Conservation (phyloP, 1,140 invertebrate species). For the Solenopsis fugax region DNA sequence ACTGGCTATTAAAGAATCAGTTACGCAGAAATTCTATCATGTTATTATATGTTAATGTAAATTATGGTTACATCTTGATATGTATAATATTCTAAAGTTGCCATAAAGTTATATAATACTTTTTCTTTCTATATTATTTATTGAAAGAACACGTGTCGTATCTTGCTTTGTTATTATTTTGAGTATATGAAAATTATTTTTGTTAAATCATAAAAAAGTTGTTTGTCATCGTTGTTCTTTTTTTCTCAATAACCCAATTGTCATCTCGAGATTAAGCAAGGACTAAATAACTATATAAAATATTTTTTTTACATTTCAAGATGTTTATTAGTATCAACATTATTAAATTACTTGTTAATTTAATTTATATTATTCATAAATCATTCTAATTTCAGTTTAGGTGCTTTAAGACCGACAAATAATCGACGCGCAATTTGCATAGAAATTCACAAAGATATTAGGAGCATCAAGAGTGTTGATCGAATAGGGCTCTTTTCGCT, state of each 20-base stretch:
- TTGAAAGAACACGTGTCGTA: background rate
- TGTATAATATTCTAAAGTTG: slow-evolving; percentile 66
- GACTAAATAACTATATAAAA: background rate
- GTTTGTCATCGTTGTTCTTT: background rate
- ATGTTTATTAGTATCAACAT: too few relatives aligned
- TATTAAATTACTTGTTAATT: too few relatives aligned
- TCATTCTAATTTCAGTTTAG: too few relatives aligned
- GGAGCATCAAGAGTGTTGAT: too few relatives aligned
- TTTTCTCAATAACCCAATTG: background rate
- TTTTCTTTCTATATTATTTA: slow-evolving; percentile 38
- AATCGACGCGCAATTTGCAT: too few relatives aligned
- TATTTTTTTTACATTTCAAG: background rate
- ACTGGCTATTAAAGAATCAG: background rate
- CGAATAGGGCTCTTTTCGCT: too few relatives aligned
- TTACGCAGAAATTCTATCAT: slow-evolving; percentile 31
- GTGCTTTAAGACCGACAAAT: too few relatives aligned
- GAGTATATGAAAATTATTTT: background rate
- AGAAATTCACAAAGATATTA: too few relatives aligned
- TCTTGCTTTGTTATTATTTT: slow-evolving; percentile 1
- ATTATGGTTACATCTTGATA: slow-evolving; percentile 37
- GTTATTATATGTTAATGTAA: slow-evolving; percentile 21
- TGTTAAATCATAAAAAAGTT: background rate
- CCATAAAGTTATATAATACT: slow-evolving; percentile 67
- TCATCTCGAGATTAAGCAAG: background rate
- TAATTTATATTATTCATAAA: too few relatives aligned